A percentile compares a stretch with the other conserved stretches of the same genome.
Evolutionary conservation across 2,888 invertebrate species (phyloP).

Genomic region (Dexiosoma caninum): DNA sequence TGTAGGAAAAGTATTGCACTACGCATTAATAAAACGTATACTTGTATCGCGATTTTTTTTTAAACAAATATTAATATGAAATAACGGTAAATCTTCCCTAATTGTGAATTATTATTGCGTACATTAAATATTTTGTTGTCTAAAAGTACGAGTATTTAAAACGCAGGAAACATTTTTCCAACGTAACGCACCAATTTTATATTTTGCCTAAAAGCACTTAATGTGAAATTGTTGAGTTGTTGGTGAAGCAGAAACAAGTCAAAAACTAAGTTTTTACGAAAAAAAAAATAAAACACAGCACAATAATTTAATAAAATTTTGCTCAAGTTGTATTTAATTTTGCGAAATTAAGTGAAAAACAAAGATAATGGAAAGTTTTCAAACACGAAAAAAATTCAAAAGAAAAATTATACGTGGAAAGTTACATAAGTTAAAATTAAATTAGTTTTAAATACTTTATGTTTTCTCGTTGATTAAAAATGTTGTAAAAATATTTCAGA

Average conservation of each 20-base stretch:
- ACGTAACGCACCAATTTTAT: background rate
- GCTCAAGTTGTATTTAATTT: slow-evolving; percentile 46
- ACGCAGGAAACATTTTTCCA: slow-evolving; percentile 33
- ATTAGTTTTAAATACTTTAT: slow-evolving; percentile 45
- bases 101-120: slow-evolving; percentile 42
- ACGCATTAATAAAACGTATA: too few relatives aligned
- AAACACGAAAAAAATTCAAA: slow-evolving; percentile 28
- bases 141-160: slow-evolving; percentile 29
- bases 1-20: too few relatives aligned
- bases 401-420: background rate
- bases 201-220: slow-evolving; percentile 41
- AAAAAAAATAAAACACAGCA: slow-evolving; percentile 1
- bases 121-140: slow-evolving; percentile 30
- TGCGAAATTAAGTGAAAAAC: slow-evolving; percentile 1
- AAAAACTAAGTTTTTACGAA: slow-evolving; percentile 21
- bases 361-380: background rate
- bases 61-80: background rate
- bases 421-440: slow-evolving; percentile 41
- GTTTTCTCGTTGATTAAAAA: slow-evolving; percentile 27
- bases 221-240: background rate
- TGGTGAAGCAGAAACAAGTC: background rate
- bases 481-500: slow-evolving; percentile 20
- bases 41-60: background rate
- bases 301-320: slow-evolving; percentile 46
- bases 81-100: slow-evolving; percentile 28